Conservation (phyloP, 2,797 vertebrate genomes). For the Oreochromis mossambicus region DNA sequence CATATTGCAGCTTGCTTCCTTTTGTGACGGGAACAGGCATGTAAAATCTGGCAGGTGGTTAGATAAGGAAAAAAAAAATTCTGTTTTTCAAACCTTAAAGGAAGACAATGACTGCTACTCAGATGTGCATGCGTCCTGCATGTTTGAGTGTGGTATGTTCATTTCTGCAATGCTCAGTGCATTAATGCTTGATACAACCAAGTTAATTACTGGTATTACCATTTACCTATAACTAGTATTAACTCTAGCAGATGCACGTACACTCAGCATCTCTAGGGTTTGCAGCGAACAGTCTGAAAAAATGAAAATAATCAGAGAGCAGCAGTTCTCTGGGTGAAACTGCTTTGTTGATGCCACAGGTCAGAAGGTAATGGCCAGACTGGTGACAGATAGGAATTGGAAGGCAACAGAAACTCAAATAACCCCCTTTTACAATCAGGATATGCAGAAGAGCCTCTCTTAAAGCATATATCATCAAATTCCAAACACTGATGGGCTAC, state of each 20-base stretch:
- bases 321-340: background rate
- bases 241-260: background rate
- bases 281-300: background rate
- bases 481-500: background rate
- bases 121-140: background rate
- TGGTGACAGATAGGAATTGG: background rate
- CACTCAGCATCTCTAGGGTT: background rate
- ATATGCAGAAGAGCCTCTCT: background rate
- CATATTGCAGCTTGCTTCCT: background rate
- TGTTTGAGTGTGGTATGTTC: background rate
- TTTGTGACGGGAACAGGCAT: background rate
- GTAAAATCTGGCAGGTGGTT: background rate
- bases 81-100: slow-evolving; percentile 10
- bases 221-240: background rate
- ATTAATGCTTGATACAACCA: background rate
- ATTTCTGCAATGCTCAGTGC: background rate
- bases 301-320: background rate
- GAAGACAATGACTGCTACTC: background rate
- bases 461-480: background rate
- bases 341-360: background rate
- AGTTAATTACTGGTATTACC: background rate
- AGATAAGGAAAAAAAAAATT: background rate
- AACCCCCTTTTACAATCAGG: background rate
- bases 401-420: background rate
- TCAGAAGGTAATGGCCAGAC: background rate